Conservation (phyloP, 2,797 vertebrate genomes). For the Cebuella pygmaea region DNA sequence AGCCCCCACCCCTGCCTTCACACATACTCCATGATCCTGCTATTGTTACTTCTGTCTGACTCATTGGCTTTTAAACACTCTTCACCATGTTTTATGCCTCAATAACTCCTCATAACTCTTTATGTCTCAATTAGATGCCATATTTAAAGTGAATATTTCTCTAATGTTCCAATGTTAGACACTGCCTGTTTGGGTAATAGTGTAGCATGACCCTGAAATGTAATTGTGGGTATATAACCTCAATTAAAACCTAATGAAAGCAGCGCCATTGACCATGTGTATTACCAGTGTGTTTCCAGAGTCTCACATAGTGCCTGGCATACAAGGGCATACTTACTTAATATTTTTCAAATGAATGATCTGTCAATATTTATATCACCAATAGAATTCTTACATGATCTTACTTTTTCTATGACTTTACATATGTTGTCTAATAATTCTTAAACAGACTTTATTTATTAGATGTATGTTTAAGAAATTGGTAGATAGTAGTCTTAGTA, state of each 20-base stretch:
- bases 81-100: neutral
- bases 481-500: neutral
- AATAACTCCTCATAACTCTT: neutral
- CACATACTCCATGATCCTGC: rapidly evolving
- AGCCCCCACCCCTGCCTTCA: neutral
- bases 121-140: neutral
- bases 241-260: neutral
- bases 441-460: neutral
- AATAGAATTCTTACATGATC: neutral
- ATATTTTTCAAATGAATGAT: neutral
- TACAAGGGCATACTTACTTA: neutral
- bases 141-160: neutral
- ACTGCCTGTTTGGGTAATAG: neutral
- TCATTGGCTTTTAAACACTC: neutral
- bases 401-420: neutral
- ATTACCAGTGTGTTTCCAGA: neutral
- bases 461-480: neutral
- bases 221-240: neutral
- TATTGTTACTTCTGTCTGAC: neutral
- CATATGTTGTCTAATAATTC: neutral
- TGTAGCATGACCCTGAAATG: neutral
- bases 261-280: neutral
- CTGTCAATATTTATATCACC: neutral
- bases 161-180: neutral
- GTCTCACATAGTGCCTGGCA: neutral